Evolutionary conservation across 1,140 invertebrate genomes (phyloP).

Genomic region (Oscheius sp.): DNA sequence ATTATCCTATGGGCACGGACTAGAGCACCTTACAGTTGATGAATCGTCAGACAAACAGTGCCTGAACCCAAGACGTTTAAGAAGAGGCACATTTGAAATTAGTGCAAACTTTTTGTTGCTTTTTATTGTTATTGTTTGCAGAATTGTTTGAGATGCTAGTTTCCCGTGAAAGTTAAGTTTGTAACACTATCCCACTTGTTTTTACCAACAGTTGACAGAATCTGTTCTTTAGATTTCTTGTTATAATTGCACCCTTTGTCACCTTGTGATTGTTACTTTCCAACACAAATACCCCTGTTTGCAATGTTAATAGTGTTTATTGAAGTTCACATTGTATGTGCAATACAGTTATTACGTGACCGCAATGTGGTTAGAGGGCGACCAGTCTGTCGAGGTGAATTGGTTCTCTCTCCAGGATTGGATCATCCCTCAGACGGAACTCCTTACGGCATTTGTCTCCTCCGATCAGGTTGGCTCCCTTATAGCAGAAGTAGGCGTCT

Average conservation of each 20-base stretch:
- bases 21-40: too few species aligned
- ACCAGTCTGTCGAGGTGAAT: constrained; percentile 10
- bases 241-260: not conserved
- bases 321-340: not conserved
- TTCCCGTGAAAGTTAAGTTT: too few species aligned
- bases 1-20: too few species aligned
- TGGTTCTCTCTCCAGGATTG: constrained; percentile 8
- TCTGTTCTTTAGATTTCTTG: not conserved
- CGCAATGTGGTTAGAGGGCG: constrained; percentile 21
- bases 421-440: constrained; percentile 28
- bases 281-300: not conserved
- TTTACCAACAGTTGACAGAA: too few species aligned
- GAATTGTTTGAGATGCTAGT: too few species aligned
- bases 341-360: not conserved
- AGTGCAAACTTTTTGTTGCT: too few species aligned
- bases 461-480: constrained; percentile 40
- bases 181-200: too few species aligned
- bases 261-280: constrained; percentile 10
- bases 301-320: not conserved
- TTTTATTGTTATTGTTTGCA: too few species aligned
- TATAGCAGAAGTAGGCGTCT: constrained; percentile 61
- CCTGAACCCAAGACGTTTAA: too few species aligned
- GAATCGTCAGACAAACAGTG: too few species aligned
- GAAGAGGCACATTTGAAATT: too few species aligned
- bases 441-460: constrained; percentile 42